phyloP scores from a whole-genome alignment of 1,140 invertebrate species.

The Lepidurus arcticus region DNA sequence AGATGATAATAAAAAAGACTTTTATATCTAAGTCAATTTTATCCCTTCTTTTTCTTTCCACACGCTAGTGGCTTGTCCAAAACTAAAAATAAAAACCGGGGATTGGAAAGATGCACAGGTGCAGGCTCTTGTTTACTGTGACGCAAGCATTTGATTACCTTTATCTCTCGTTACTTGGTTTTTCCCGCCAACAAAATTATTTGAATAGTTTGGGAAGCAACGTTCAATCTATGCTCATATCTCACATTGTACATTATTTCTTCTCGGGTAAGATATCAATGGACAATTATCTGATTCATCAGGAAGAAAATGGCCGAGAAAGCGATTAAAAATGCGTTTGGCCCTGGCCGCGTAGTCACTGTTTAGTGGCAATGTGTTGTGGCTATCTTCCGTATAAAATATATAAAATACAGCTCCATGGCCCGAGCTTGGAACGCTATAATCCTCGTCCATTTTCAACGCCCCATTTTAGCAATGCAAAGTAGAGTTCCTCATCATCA shows the following conservation, averaged over 20 bases:
- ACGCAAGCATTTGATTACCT: too few species aligned
- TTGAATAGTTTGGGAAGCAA: too few species aligned
- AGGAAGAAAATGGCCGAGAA: background rate
- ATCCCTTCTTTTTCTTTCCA: background rate
- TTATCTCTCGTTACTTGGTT: too few species aligned
- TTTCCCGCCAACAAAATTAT: too few species aligned
- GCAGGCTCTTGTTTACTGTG: too few species aligned
- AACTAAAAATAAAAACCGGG: too few species aligned
- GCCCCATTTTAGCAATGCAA: constrained; percentile 21
- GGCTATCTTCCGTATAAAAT: background rate
- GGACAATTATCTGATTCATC: background rate
- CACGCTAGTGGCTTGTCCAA: too few species aligned
- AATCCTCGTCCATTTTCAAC: constrained; percentile 11
- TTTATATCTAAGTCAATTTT: background rate
- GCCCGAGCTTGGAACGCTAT: constrained; percentile 16
- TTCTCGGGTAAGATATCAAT: background rate
- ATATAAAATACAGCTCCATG: background rate
- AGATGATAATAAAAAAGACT: background rate
- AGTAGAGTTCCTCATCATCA: constrained; percentile 21
- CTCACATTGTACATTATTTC: background rate
- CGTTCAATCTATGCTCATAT: too few species aligned
- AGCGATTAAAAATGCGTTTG: background rate
- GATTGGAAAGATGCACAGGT: too few species aligned
- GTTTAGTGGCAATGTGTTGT: background rate
- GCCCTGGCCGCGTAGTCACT: background rate